A percentile compares a stretch with the other conserved stretches of the same genome.
Evolutionary conservation across 2,888 invertebrate genomes (phyloP).

Genomic region (Resseliella maxima): DNA sequence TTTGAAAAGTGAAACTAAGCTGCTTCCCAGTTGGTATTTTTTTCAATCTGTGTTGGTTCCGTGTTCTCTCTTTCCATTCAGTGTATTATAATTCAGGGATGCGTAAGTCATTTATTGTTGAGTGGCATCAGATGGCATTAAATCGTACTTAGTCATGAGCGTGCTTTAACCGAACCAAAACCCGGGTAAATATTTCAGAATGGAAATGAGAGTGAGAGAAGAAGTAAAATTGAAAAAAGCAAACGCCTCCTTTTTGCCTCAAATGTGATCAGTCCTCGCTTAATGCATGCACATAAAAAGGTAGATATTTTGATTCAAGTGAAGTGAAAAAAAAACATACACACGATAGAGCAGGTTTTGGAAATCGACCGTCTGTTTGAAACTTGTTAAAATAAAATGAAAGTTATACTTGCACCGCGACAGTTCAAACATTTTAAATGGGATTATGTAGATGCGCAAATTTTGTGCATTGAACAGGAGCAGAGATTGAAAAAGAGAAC

Average conservation of each 20-base stretch:
- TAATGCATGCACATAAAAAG: not conserved
- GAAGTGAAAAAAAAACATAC: too few species aligned
- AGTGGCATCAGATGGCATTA: slow-evolving; percentile 60
- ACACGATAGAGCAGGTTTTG: slow-evolving; percentile 20
- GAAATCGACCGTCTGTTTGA: slow-evolving; percentile 45
- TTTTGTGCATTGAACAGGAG: too few species aligned
- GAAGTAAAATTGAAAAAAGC: not conserved
- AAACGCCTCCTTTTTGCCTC: slow-evolving; percentile 48
- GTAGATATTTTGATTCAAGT: not conserved
- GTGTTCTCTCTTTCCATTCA: not conserved
- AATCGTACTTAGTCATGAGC: slow-evolving; percentile 33
- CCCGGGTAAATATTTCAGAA: not conserved
- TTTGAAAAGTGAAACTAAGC: slow-evolving; percentile 31
- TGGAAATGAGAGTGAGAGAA: not conserved
- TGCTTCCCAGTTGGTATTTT: not conserved
- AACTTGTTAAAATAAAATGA: slow-evolving; percentile 33
- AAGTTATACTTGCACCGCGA: not conserved
- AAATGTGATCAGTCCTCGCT: too few species aligned
- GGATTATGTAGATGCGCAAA: slow-evolving; percentile 1
- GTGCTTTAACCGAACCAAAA: not conserved
- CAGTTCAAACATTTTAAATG: slow-evolving; percentile 52
- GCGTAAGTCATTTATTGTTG: slow-evolving; percentile 59
- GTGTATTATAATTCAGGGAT: slow-evolving; percentile 52
- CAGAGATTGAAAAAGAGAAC: not conserved
- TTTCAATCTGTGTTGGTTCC: not conserved